Percentiles rank a stretch among this genome's conserved stretches.
These are phyloP conservation scores for Cephus nigrinus DNA, from an alignment of 2,888 invertebrate genomes.

Conservation along the genomic window DNA sequence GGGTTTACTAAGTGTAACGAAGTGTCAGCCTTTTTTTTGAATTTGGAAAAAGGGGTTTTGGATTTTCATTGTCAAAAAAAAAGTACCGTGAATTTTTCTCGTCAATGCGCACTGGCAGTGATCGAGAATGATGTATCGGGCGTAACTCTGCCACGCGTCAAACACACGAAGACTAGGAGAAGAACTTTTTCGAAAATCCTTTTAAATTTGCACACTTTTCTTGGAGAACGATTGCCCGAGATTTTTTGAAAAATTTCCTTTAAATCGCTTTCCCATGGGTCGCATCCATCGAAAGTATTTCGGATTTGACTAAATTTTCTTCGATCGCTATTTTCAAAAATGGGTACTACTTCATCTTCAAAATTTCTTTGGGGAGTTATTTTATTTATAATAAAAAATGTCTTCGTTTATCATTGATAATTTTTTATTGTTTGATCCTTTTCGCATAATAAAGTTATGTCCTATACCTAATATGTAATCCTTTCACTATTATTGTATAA, in stretches of 20 bases:
- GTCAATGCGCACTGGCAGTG: slow-evolving; percentile 30
- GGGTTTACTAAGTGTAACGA: not conserved
- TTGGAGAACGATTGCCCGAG: not conserved
- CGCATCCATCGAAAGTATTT: slow-evolving; percentile 17
- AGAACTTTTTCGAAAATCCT: not conserved
- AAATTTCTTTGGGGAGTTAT: not conserved
- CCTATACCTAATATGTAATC: not conserved
- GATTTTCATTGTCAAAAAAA: not conserved
- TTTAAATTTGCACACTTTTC: not conserved
- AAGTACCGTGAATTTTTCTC: not conserved
- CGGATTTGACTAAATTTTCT: not conserved
- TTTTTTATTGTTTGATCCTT: not conserved
- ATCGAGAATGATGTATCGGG: slow-evolving; percentile 52
- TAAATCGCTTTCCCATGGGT: slow-evolving; percentile 20
- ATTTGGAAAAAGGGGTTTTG: not conserved
- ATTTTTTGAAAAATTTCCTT: not conserved
- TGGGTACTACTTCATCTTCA: not conserved
- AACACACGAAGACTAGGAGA: not conserved
- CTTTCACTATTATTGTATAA: not conserved
- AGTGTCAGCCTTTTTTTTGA: not conserved
- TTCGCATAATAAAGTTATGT: not conserved
- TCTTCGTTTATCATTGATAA: not conserved
- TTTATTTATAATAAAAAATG: not conserved
- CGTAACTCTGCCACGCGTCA: slow-evolving; percentile 1
- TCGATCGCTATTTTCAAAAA: not conserved